Conservation (phyloP, 2,888 invertebrate genomes). For the Drosophila formosana region DNA sequence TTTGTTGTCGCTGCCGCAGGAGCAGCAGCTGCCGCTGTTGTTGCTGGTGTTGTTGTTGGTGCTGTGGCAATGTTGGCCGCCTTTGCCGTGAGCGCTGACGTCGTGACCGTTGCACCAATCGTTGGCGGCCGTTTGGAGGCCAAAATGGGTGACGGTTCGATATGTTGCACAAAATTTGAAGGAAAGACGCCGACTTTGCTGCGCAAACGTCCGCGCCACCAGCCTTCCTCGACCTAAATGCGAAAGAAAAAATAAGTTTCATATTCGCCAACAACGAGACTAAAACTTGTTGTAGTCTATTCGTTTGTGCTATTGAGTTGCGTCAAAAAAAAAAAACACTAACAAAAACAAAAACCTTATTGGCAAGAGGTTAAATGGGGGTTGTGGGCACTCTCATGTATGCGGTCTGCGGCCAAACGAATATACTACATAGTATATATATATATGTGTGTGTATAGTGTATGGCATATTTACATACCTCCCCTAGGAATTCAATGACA, state of each 20-base stretch:
- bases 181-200: slow-evolving; percentile 96
- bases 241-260: slow-evolving; percentile 35
- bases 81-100: slow-evolving; percentile 53
- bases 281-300: not conserved
- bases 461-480: slow-evolving; percentile 86
- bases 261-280: slow-evolving; percentile 21
- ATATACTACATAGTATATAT: not conserved
- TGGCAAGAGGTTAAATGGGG: slow-evolving; percentile 79
- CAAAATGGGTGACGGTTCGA: slow-evolving; percentile 86
- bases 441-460: not conserved
- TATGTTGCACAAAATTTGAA: slow-evolving; percentile 94
- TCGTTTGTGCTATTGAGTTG: slow-evolving; percentile 40
- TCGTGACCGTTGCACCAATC: slow-evolving; percentile 64
- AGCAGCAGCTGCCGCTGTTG: slow-evolving; percentile 32
- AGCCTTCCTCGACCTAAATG: slow-evolving; percentile 92
- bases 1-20: slow-evolving; percentile 45
- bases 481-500: slow-evolving; percentile 94
- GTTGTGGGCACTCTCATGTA: slow-evolving; percentile 50
- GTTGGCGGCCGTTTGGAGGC: slow-evolving; percentile 83
- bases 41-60: slow-evolving; percentile 28
- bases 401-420: slow-evolving; percentile 19
- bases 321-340: slow-evolving; percentile 18
- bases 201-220: slow-evolving; percentile 95
- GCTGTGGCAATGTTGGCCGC: slow-evolving; percentile 35
- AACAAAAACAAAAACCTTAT: slow-evolving; percentile 46